These are phyloP conservation scores for Sarcophaga bullata DNA, from an alignment of 1,140 invertebrate genomes.

Conservation along the genomic window DNA sequence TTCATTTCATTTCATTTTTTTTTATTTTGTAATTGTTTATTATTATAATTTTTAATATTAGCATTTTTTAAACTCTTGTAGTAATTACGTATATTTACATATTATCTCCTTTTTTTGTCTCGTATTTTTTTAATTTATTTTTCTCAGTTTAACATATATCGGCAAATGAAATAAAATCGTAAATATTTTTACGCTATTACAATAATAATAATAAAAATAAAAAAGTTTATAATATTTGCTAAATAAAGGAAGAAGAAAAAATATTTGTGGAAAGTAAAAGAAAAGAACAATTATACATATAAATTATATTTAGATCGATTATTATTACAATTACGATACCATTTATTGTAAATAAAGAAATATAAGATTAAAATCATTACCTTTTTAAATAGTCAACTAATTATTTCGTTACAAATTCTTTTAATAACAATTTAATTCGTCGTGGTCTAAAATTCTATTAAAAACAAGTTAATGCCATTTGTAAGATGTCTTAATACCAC, in stretches of 20 bases:
- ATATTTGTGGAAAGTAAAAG: too few species aligned
- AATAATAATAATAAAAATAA: not conserved
- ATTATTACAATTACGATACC: constrained; percentile 37
- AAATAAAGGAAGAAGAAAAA: constrained; percentile 7
- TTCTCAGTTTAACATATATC: not conserved
- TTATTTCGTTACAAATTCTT: too few species aligned
- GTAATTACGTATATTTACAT: constrained; percentile 12
- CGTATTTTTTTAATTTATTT: constrained; percentile 2
- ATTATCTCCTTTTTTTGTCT: not conserved
- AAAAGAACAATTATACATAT: constrained; percentile 25
- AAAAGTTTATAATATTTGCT: constrained; percentile 8
- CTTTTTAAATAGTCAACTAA: not conserved
- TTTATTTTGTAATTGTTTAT: constrained; percentile 34
- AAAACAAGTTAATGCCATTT: too few species aligned
- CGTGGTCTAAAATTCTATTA: too few species aligned
- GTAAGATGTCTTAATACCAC: too few species aligned
- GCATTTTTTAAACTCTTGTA: constrained; percentile 8
- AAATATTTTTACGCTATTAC: constrained; percentile 25
- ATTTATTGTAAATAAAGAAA: constrained; percentile 44
- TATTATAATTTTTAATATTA: constrained; percentile 27
- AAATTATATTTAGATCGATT: constrained; percentile 38
- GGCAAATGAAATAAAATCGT: constrained; percentile 1
- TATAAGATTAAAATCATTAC: constrained; percentile 34
- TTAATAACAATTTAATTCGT: too few species aligned
- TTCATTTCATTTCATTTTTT: not conserved